Conservation (phyloP, 2,113 vertebrate species). For the Hippocampus abdominalis region DNA sequence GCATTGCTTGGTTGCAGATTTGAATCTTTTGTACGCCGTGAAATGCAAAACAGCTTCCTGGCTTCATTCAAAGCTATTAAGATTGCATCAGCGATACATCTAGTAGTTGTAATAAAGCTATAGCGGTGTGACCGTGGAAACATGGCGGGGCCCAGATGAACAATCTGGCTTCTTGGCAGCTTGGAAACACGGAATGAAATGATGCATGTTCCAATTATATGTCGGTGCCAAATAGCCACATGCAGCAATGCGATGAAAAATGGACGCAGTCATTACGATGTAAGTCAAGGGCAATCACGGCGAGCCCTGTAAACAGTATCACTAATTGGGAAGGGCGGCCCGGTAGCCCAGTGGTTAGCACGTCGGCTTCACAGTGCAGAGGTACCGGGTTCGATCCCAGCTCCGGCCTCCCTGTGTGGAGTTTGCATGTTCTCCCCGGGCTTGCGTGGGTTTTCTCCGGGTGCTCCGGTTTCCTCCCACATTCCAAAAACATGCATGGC, state of each 20-base stretch:
- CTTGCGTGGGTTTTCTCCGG: too few relatives aligned
- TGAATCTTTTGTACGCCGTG: neutral
- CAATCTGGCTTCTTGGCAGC: constrained; percentile 2
- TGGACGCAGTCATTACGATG: constrained; percentile 15
- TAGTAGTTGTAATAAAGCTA: constrained; percentile 10
- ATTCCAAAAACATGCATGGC: too few relatives aligned
- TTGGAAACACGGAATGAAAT: neutral
- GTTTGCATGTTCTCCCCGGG: too few relatives aligned
- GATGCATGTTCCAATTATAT: constrained; percentile 25
- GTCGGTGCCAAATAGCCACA: constrained; percentile 7
- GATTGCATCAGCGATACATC: constrained; percentile 7
- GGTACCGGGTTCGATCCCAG: too few relatives aligned
- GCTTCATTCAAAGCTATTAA: neutral
- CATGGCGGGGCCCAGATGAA: constrained; percentile 9
- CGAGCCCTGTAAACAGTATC: constrained; percentile 16
- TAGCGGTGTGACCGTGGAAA: constrained; percentile 10
- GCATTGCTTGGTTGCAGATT: neutral
- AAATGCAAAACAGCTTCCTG: neutral
- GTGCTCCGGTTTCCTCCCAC: too few relatives aligned
- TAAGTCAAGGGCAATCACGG: constrained; percentile 35
- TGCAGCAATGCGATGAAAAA: constrained; percentile 10
- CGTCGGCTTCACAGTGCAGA: too few relatives aligned
- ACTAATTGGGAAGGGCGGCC: constrained; percentile 16
- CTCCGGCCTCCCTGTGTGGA: too few relatives aligned
- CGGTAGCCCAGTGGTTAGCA: too few relatives aligned